Conservation (phyloP, 92 coral and sea anemone genomes). For the Chrysogorgia sp. region DNA sequence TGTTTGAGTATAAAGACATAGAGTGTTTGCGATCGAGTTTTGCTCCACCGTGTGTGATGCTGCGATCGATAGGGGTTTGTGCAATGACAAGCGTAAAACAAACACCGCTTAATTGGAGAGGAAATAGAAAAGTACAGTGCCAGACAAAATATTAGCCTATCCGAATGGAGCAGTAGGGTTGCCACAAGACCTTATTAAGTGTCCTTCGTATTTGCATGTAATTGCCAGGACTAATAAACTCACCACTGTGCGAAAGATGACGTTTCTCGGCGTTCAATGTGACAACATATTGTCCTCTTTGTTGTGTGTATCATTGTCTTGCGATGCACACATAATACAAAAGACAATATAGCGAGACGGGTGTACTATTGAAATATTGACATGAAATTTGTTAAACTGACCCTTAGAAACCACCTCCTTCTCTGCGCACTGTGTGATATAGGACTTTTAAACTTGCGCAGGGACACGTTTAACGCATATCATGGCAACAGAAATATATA, state of each 20-base stretch:
- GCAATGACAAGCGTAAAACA: slow-evolving; percentile 95
- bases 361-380: background rate
- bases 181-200: slow-evolving; percentile 44
- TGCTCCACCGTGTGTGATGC: slow-evolving; percentile 31
- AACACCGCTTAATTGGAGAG: slow-evolving; percentile 92
- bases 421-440: slow-evolving; percentile 27
- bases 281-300: slow-evolving; percentile 35
- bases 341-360: slow-evolving; percentile 17
- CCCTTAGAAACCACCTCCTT: slow-evolving; percentile 19
- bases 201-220: slow-evolving; percentile 42
- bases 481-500: slow-evolving; percentile 1
- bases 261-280: background rate
- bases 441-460: slow-evolving; percentile 2
- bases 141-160: slow-evolving; percentile 46
- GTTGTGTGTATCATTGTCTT: slow-evolving; percentile 28
- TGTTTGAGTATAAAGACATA: slow-evolving; percentile 15
- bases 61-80: slow-evolving; percentile 90
- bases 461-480: background rate
- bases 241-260: slow-evolving; percentile 15
- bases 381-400: background rate
- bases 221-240: slow-evolving; percentile 25
- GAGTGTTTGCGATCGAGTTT: slow-evolving; percentile 30
- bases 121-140: slow-evolving; percentile 34
- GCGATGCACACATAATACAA: background rate
- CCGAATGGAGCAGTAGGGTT: slow-evolving; percentile 18